Percentiles rank a stretch among this genome's conserved stretches.
Conservation (phyloP, 2,888 invertebrate species). For the Pogonocherus hispidulus region DNA sequence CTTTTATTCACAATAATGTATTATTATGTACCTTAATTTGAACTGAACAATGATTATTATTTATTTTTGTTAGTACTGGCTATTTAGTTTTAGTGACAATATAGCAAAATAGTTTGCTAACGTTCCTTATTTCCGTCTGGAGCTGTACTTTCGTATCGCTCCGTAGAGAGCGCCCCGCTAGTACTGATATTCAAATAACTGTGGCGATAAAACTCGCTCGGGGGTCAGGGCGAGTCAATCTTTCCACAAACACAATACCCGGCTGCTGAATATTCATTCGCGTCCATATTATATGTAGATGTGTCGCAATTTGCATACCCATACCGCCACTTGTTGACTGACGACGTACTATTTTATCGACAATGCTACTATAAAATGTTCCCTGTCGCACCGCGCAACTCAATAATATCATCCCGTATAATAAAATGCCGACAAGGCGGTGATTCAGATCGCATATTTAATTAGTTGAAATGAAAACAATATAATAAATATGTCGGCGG, state of each 20-base stretch:
- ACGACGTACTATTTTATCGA: conserved; percentile 55
- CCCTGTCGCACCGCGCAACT: conserved; percentile 23
- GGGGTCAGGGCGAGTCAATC: conserved; percentile 64
- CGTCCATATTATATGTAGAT: conserved; percentile 65
- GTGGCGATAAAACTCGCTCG: conserved; percentile 33
- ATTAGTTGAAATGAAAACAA: conserved; percentile 23
- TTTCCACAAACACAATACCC: conserved; percentile 57
- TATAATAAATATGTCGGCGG: neutral
- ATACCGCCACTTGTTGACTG: conserved; percentile 62
- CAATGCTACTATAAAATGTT: conserved; percentile 36
- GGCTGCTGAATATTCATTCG: conserved; percentile 63
- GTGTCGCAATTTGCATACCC: conserved; percentile 61
- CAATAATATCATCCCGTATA: conserved; percentile 13
- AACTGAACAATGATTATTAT: no score
- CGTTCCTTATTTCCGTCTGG: no score
- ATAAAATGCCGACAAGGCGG: conserved; percentile 15
- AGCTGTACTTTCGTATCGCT: neutral
- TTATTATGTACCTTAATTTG: no score
- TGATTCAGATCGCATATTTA: conserved; percentile 17
- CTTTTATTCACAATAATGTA: no score
- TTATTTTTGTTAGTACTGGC: no score
- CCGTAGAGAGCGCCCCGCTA: neutral
- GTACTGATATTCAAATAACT: conserved; percentile 10
- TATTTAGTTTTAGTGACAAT: no score
- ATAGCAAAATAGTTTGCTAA: no score